phyloP scores from a whole-genome alignment of 2,113 vertebrate species.

The Campylorhamphus procurvoides region DNA sequence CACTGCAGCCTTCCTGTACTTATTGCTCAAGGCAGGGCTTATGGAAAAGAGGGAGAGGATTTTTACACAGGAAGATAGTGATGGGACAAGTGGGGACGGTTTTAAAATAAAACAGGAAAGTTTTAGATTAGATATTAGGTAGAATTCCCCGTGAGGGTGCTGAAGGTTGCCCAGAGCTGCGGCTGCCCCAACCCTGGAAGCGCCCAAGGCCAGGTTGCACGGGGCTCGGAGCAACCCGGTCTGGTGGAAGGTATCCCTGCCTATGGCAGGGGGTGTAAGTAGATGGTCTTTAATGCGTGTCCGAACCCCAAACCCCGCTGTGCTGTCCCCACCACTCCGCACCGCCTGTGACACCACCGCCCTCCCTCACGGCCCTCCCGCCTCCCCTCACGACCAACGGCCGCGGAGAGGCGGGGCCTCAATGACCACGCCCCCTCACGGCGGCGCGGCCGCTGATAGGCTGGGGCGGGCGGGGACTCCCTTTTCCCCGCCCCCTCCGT shows the following conservation, averaged over 20 bases:
- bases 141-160: background rate
- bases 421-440: rapidly evolving
- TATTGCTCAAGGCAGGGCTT: background rate
- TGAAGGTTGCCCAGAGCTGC: background rate
- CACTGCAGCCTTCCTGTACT: background rate
- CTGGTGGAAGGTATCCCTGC: background rate
- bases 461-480: rapidly evolving
- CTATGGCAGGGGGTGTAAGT: background rate
- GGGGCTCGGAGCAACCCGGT: too few relatives aligned
- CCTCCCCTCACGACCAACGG: background rate
- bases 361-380: too few relatives aligned
- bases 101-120: background rate
- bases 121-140: background rate
- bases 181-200: background rate
- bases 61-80: background rate
- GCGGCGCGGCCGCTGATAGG: background rate
- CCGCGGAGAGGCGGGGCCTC: background rate
- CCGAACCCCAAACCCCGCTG: background rate
- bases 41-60: background rate
- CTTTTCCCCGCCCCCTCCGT: rapidly evolving
- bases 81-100: background rate
- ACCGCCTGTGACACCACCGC: too few relatives aligned
- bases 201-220: background rate
- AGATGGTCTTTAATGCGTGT: background rate
- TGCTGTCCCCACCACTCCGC: too few relatives aligned